Evolutionary conservation across 2,113 vertebrate genomes (phyloP).

Genomic region (Thalassoma bifasciatum): DNA sequence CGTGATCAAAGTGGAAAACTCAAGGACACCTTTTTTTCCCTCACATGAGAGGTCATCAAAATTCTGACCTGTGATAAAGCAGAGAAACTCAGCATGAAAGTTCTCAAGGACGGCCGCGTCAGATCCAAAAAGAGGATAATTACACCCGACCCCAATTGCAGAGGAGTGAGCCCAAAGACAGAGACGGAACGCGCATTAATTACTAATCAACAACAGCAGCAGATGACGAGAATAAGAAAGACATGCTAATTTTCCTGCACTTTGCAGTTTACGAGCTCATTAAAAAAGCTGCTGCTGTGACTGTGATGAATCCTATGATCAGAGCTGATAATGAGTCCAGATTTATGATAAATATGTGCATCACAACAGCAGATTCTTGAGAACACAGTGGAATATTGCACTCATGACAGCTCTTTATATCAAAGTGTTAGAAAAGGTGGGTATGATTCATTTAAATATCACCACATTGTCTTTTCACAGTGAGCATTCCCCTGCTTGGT

Average conservation of each 20-base stretch:
- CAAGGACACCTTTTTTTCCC: background rate
- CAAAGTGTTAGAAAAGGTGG: too few species aligned
- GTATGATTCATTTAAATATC: background rate
- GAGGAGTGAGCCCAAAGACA: background rate
- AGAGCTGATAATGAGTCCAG: background rate
- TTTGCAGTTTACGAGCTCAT: background rate
- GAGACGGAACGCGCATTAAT: background rate
- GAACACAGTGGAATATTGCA: background rate
- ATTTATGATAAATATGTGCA: background rate
- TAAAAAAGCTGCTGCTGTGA: background rate
- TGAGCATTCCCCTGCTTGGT: background rate
- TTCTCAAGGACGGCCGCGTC: background rate
- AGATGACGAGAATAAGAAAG: background rate
- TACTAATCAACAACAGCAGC: constrained; percentile 20
- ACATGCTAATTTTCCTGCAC: background rate
- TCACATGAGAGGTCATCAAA: background rate
- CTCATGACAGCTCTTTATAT: too few species aligned
- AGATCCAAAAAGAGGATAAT: background rate
- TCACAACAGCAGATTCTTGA: background rate
- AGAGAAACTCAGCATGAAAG: background rate
- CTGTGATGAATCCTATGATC: constrained; percentile 4
- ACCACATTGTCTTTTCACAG: background rate
- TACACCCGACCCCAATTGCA: background rate
- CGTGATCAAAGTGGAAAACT: background rate
- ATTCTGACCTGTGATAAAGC: background rate